These are phyloP conservation scores for Xiphias gladius DNA, from an alignment of 2,113 vertebrate species.

Conservation along the genomic window DNA sequence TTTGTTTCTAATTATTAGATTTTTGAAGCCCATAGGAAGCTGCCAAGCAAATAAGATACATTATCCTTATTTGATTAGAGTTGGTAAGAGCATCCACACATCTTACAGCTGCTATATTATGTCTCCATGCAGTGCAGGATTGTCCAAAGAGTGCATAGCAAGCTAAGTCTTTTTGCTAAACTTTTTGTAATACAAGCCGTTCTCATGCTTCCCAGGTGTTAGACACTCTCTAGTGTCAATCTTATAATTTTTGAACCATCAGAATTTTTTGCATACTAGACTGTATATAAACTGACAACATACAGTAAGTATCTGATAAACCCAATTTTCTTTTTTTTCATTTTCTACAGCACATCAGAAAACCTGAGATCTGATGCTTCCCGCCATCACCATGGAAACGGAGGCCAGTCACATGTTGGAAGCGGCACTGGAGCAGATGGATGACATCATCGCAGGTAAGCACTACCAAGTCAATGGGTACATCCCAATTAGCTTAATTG, in stretches of 20 bases:
- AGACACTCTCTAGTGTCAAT: neutral
- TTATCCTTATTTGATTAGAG: slow-evolving; percentile 8
- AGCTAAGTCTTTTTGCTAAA: neutral
- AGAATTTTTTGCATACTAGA: neutral
- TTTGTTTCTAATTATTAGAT: neutral
- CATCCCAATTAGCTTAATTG: too few relatives aligned
- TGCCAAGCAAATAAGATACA: slow-evolving; percentile 3
- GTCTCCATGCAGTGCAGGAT: neutral
- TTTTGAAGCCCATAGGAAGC: neutral
- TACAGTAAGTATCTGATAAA: neutral
- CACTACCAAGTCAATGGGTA: neutral
- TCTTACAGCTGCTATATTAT: neutral
- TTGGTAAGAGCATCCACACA: neutral
- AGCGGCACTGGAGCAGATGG: slow-evolving; percentile 98
- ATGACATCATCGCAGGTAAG: slow-evolving; percentile 96
- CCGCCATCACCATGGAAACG: slow-evolving; percentile 87
- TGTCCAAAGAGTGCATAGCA: neutral
- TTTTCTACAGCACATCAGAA: slow-evolving; percentile 34
- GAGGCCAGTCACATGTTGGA: slow-evolving; percentile 96
- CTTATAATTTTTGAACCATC: neutral
- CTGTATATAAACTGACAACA: neutral
- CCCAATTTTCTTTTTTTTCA: neutral
- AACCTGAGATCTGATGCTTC: slow-evolving; percentile 63
- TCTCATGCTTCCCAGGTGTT: neutral
- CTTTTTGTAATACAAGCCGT: neutral